A percentile compares a stretch with the other conserved stretches of the same genome.
Evolutionary conservation across 1,140 invertebrate species (phyloP).

Genomic region (Sarcophaga bullata): DNA sequence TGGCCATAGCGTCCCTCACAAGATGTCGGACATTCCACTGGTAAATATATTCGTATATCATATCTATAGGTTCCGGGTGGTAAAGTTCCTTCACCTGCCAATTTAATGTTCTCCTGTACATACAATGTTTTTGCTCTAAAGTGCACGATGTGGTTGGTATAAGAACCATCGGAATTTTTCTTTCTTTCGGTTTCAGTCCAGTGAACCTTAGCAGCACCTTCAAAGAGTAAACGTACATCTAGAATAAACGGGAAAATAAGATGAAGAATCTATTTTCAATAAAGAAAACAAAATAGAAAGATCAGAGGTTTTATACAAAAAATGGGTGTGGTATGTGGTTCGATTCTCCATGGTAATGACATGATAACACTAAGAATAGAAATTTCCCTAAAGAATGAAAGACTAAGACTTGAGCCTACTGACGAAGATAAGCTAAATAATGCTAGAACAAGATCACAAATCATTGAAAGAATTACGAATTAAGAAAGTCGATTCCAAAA

Average conservation of each 20-base stretch:
- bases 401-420: no score
- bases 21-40: slow-evolving; percentile 72
- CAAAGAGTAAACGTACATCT: slow-evolving; percentile 56
- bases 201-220: slow-evolving; percentile 55
- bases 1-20: slow-evolving; percentile 77
- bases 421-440: no score
- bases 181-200: slow-evolving; percentile 52
- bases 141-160: slow-evolving; percentile 48
- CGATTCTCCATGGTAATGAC: no score
- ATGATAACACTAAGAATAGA: no score
- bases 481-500: no score
- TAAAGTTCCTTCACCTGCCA: slow-evolving; percentile 50
- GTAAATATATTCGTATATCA: slow-evolving; percentile 64
- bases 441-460: no score
- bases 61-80: slow-evolving; percentile 54
- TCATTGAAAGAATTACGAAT: no score
- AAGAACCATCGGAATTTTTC: slow-evolving; percentile 45
- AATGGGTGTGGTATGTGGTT: no score
- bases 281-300: no score
- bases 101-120: slow-evolving; percentile 47
- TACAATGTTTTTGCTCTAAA: slow-evolving; percentile 52
- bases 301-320: no score
- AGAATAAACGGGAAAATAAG: neutral
- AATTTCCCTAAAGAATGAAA: no score
- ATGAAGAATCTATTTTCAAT: neutral